These are phyloP conservation scores for Drosophila obscura DNA, from an alignment of 1,140 invertebrate genomes.

Conservation along the genomic window DNA sequence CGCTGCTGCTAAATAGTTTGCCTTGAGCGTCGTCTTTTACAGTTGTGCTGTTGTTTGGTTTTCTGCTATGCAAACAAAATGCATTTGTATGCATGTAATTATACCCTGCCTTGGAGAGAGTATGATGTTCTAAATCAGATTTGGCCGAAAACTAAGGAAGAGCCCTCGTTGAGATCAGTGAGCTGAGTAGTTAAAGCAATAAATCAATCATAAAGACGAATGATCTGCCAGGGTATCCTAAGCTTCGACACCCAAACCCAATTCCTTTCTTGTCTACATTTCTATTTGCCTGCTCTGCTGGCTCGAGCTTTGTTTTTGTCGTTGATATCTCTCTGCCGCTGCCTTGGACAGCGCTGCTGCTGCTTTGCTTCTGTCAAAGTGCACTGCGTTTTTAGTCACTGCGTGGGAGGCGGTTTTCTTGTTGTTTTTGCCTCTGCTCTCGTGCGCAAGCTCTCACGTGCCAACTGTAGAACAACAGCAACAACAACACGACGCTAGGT, in stretches of 20 bases:
- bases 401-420: slow-evolving; percentile 50
- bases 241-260: too few relatives aligned
- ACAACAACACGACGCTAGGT: slow-evolving; percentile 12
- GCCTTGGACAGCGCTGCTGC: slow-evolving; percentile 2
- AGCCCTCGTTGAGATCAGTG: too few relatives aligned
- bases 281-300: slow-evolving; percentile 40
- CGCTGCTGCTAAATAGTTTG: slow-evolving; percentile 42
- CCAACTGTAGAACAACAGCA: slow-evolving; percentile 14
- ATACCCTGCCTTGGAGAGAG: too few relatives aligned
- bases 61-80: slow-evolving; percentile 58
- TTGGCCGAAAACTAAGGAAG: too few relatives aligned
- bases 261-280: neutral
- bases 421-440: slow-evolving; percentile 48
- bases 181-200: too few relatives aligned
- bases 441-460: slow-evolving; percentile 68
- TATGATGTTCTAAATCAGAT: too few relatives aligned
- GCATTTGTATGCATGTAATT: slow-evolving; percentile 51
- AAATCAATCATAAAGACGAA: too few relatives aligned
- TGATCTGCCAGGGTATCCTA: slow-evolving; percentile 10
- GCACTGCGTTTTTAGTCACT: slow-evolving; percentile 63
- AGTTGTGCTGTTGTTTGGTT: slow-evolving; percentile 61
- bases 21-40: slow-evolving; percentile 69
- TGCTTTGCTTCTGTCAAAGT: slow-evolving; percentile 49
- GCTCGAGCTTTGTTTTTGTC: neutral
- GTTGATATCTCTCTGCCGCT: slow-evolving; percentile 20